Percentiles rank a stretch among this genome's conserved stretches.
Conservation (phyloP, 2,113 vertebrate species). For the Symphodus melops region DNA sequence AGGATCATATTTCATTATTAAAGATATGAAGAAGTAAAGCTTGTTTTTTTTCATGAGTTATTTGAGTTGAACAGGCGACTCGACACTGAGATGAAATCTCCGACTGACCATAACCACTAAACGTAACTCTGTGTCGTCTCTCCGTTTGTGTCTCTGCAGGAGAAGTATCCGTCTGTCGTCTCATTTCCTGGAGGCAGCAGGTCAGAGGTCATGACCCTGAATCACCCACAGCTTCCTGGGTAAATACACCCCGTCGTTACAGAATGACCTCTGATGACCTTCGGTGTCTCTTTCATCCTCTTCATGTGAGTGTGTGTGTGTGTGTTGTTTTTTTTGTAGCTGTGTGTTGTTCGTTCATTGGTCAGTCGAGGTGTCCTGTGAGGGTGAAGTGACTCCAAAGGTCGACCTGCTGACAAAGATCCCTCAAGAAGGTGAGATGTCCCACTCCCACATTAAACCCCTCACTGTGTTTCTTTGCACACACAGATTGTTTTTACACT, state of each 20-base stretch:
- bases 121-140: background rate
- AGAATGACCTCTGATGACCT: background rate
- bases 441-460: background rate
- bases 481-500: no score
- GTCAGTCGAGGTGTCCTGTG: constrained; percentile 62
- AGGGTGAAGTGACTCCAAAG: constrained; percentile 51
- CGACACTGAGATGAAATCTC: background rate
- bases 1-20: no score
- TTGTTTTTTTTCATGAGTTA: no score
- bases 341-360: constrained; percentile 60
- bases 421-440: constrained; percentile 64
- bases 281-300: background rate
- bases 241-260: constrained; percentile 17
- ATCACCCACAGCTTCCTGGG: constrained; percentile 67
- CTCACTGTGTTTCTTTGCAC: background rate
- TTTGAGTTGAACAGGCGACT: background rate
- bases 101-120: background rate
- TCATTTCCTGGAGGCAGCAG: constrained; percentile 62
- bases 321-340: constrained; percentile 19
- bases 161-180: constrained; percentile 59
- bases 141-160: constrained; percentile 44
- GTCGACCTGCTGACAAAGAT: constrained; percentile 69
- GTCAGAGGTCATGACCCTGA: constrained; percentile 71
- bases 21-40: no score
- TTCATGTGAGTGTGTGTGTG: background rate